These are phyloP conservation scores for Drosophila subsilvestris DNA, from an alignment of 2,888 invertebrate genomes.

Conservation along the genomic window DNA sequence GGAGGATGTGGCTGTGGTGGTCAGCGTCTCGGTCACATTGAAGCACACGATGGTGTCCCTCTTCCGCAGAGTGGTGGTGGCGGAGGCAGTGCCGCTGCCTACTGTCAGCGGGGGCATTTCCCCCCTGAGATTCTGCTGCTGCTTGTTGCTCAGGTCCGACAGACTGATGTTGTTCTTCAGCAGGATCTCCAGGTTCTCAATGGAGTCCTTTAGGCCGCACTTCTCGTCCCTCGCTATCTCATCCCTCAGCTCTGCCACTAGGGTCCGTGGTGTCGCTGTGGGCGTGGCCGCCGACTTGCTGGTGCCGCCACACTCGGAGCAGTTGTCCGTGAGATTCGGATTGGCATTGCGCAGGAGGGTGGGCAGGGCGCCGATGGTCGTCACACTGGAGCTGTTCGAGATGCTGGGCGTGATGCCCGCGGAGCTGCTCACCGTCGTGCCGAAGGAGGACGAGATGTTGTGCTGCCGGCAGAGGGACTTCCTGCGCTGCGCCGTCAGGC, in stretches of 20 bases:
- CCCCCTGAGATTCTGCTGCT: constrained; percentile 81
- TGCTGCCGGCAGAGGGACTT: constrained; percentile 84
- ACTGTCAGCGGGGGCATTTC: constrained; percentile 36
- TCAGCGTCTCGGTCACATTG: constrained; percentile 73
- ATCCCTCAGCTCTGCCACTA: constrained; percentile 81
- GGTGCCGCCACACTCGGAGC: constrained; percentile 34
- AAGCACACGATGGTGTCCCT: constrained; percentile 78
- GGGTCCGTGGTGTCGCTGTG: constrained; percentile 63
- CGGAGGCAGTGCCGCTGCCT: constrained; percentile 40
- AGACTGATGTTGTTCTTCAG: constrained; percentile 84
- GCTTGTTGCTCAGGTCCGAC: constrained; percentile 83
- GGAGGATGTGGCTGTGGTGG: constrained; percentile 40
- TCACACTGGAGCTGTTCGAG: constrained; percentile 82
- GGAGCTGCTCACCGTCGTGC: constrained; percentile 81
- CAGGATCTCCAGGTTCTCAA: constrained; percentile 83
- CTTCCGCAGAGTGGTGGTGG: constrained; percentile 72
- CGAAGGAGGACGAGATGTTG: constrained; percentile 83
- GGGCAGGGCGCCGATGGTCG: constrained; percentile 74
- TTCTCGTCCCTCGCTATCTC: constrained; percentile 75
- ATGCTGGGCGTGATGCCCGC: constrained; percentile 82
- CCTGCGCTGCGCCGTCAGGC: constrained; percentile 82
- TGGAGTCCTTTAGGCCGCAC: constrained; percentile 81
- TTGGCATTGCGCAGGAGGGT: constrained; percentile 60
- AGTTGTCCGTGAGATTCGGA: constrained; percentile 43
- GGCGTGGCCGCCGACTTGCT: constrained; percentile 49